Base-by-base conservation (phyloP, 2,888 invertebrate species). In the Hemithea aestivaria region DNA sequence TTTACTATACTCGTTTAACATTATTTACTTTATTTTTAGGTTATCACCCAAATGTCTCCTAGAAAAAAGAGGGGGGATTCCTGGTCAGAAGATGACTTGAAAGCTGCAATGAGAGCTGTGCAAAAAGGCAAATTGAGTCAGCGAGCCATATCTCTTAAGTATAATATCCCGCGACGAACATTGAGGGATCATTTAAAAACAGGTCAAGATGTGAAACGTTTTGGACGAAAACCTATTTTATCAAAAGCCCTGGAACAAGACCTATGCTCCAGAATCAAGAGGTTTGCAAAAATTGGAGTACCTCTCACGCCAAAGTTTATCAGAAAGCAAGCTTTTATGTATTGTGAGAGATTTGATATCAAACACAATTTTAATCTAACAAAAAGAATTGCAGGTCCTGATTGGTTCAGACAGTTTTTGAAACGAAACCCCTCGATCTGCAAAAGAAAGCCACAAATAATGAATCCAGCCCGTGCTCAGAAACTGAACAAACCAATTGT, bases 401-500 rank as follows among this genome's bases (percentile, higher is more conserved):
- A 44, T 25, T 44, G 50, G 51, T 20, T 44, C 0, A 44, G 10
- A 8, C 3, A 20, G n/a, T 54, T 52, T 31, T 7, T 52, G 7
- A 42, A 28, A 32, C 28, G 49, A 20, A 36, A 48, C 22, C 30
- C 34, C 10, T 32, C 35, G 25, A 35, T 50, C 9, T 22, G 34
- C 1, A 7, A 11, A 20, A 32, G 47, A 6, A 47, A 39, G 29
- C 33, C 45, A 7, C 48, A 52, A 12, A 24, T 47, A 7, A 33
- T 49, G 33, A 49, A 52, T 27, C 35, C 44, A 20, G 47, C 36
- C 6, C 21, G 47, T 3, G 45, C 46, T 9, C 50, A 53, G 43
- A 53, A 50, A 33, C 16, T 45, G 1, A 51, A 51, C 10, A 48
- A 47, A 25, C 10, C 22, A 8, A 51, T 48, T 7, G 48, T 48